Percentiles rank a stretch among this genome's conserved stretches.
Evolutionary conservation across 2,113 vertebrate genomes (phyloP).

Genomic region (Indicator maculatus): DNA sequence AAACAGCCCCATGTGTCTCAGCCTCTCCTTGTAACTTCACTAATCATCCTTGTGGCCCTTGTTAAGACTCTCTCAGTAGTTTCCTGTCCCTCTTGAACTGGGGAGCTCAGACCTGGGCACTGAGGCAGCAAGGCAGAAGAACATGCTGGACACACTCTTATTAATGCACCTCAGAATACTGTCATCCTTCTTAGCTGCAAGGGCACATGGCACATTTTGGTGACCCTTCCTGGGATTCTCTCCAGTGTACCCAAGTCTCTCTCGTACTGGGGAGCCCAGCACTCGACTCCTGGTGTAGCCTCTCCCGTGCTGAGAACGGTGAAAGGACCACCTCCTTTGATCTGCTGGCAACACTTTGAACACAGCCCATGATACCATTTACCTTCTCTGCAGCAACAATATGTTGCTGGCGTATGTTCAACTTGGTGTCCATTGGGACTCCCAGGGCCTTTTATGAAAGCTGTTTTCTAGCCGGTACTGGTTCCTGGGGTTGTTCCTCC

Average conservation of each 20-base stretch:
- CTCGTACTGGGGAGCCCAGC: no score
- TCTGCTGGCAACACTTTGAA: neutral
- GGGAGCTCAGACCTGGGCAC: neutral
- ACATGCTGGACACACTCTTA: no score
- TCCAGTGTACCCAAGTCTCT: no score
- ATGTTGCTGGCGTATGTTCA: neutral
- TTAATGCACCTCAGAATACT: no score
- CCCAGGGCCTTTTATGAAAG: neutral
- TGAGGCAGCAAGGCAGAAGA: no score
- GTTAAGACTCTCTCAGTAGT: fast-evolving
- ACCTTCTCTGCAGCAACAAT: neutral
- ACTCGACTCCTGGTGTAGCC: neutral
- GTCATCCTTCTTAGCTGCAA: no score
- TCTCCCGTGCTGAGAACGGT: neutral
- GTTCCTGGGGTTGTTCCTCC: neutral
- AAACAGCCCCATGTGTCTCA: neutral
- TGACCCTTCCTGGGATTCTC: no score
- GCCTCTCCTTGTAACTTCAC: neutral
- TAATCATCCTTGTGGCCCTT: neutral
- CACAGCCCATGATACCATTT: neutral
- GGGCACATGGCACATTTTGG: no score
- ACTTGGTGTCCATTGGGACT: neutral
- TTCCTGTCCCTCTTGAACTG: neutral
- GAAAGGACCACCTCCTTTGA: neutral
- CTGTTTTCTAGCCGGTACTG: neutral